These are phyloP conservation scores for Dicranocentrus wangi DNA, from an alignment of 2,888 invertebrate species.

Conservation along the genomic window DNA sequence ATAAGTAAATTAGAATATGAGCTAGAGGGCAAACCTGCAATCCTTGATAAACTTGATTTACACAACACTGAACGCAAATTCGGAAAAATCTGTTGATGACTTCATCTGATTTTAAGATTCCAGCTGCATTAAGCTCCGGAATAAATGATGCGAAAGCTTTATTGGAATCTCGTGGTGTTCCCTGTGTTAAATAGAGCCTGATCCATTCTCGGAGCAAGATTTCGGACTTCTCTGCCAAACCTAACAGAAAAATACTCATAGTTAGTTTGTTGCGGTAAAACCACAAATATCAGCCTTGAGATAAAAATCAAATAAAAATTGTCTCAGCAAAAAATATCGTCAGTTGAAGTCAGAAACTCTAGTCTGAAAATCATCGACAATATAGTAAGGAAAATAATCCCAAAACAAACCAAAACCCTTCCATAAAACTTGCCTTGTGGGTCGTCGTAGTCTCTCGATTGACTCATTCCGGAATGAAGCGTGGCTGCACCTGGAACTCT, in stretches of 20 bases:
- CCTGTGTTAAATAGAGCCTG: conserved; percentile 87
- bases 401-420: background rate
- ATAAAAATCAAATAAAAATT: background rate
- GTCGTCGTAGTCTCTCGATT: conserved; percentile 78
- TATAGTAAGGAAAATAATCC: background rate
- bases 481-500: conserved; percentile 85
- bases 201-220: conserved; percentile 96
- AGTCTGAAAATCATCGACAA: conserved; percentile 62
- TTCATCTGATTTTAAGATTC: conserved; percentile 97
- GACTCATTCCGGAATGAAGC: conserved; percentile 93
- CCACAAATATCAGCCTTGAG: too few relatives aligned
- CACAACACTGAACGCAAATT: conserved; percentile 80
- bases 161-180: conserved; percentile 86
- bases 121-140: conserved; percentile 94
- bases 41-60: conserved; percentile 72
- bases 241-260: conserved; percentile 74
- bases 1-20: too few relatives aligned
- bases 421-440: conserved; percentile 72
- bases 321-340: conserved; percentile 63
- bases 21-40: conserved; percentile 70
- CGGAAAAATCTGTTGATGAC: conserved; percentile 97
- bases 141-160: conserved; percentile 96
- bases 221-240: conserved; percentile 95
- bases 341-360: conserved; percentile 66
- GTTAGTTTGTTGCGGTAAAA: background rate